Evolutionary conservation across 2,888 invertebrate genomes (phyloP).

Genomic region (Xestia xanthographa): DNA sequence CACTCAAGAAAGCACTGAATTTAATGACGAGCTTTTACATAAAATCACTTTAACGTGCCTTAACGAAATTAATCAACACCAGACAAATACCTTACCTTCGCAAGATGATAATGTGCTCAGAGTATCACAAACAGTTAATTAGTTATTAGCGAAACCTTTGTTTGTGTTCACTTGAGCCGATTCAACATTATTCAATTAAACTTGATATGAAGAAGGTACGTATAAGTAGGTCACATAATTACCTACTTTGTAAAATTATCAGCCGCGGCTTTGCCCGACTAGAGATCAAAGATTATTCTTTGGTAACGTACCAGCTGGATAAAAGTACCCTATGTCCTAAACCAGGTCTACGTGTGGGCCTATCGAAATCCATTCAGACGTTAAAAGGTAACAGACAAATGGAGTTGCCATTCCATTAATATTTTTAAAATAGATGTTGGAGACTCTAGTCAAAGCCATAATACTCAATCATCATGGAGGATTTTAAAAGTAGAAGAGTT

Average conservation of each 20-base stretch:
- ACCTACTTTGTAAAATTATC: not conserved
- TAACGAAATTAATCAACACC: slow-evolving; percentile 33
- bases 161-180: slow-evolving; percentile 48
- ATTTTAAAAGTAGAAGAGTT: not conserved
- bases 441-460: not conserved
- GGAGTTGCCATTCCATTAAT: not conserved
- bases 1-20: not conserved
- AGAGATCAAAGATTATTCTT: not conserved
- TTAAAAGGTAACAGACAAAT: not conserved
- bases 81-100: slow-evolving; percentile 25
- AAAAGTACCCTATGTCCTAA: not conserved
- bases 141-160: slow-evolving; percentile 51
- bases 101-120: slow-evolving; percentile 28
- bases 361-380: not conserved
- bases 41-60: slow-evolving; percentile 1
- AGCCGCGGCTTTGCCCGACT: not conserved
- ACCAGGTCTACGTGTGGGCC: not conserved
- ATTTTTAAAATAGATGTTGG: not conserved
- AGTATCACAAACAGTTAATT: slow-evolving; percentile 47
- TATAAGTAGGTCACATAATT: slow-evolving; percentile 2
- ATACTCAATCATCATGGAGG: not conserved
- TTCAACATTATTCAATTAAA: slow-evolving; percentile 44
- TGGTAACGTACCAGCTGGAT: not conserved
- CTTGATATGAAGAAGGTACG: slow-evolving; percentile 6
- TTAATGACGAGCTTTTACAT: not conserved